Conservation (phyloP, 2,113 vertebrate species). For the Mus musculus region DNA sequence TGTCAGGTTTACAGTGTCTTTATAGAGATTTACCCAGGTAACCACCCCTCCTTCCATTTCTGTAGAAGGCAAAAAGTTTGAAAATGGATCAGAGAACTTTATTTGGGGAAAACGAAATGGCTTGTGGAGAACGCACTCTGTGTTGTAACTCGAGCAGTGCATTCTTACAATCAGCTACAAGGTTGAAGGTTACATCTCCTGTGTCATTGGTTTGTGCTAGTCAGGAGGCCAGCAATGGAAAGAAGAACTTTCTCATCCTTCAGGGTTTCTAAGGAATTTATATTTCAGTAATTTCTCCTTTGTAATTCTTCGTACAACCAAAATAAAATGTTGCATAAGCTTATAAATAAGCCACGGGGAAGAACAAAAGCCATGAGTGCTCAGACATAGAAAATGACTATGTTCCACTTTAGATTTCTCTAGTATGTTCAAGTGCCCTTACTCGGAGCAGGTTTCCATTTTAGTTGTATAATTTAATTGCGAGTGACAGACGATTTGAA, state of each 20-base stretch:
- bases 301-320: slow-evolving; percentile 37
- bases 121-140: neutral
- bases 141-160: neutral
- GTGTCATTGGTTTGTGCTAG: neutral
- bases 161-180: no score
- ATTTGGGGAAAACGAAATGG: neutral
- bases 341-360: slow-evolving; percentile 36
- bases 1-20: neutral
- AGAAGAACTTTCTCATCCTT: slow-evolving; percentile 22
- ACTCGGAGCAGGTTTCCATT: slow-evolving; percentile 1
- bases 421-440: neutral
- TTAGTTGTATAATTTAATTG: slow-evolving; percentile 37
- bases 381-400: neutral
- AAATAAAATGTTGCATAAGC: slow-evolving; percentile 49
- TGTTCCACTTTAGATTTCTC: slow-evolving; percentile 35
- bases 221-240: neutral
- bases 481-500: neutral
- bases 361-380: neutral
- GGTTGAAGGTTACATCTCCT: neutral
- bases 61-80: slow-evolving; percentile 35
- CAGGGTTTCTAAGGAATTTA: slow-evolving; percentile 6
- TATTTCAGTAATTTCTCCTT: slow-evolving; percentile 55
- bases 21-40: slow-evolving; percentile 28
- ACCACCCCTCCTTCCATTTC: neutral
- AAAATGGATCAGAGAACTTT: slow-evolving; percentile 43